These are phyloP conservation scores for Chamaea fasciata DNA, from an alignment of 2,113 vertebrate genomes.

Conservation along the genomic window DNA sequence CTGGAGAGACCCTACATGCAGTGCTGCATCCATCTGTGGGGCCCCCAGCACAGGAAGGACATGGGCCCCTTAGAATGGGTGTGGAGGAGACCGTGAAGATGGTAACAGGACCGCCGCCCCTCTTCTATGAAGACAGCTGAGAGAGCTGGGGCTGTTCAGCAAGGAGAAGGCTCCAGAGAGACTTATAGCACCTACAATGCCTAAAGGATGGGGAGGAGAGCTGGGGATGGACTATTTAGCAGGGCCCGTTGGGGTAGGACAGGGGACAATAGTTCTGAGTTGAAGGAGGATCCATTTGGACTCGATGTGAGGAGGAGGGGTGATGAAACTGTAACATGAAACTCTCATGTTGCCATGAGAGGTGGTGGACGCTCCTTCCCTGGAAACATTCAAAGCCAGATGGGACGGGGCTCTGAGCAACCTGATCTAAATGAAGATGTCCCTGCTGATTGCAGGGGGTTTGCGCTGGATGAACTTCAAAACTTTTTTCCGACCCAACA, in stretches of 20 bases:
- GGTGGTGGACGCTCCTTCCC: not conserved
- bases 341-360: not conserved
- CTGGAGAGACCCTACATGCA: not conserved
- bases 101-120: not conserved
- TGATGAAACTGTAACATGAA: not conserved
- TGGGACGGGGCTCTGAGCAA: not conserved
- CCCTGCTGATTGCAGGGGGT: too few relatives aligned
- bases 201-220: too few relatives aligned
- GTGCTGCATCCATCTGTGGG: not conserved
- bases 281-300: not conserved
- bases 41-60: not conserved
- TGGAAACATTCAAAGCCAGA: not conserved
- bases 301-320: not conserved
- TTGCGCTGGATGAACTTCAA: not conserved
- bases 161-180: not conserved
- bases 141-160: not conserved
- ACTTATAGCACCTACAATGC: fast-evolving
- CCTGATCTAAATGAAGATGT: not conserved
- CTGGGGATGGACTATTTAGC: too few relatives aligned
- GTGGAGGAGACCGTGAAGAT: not conserved
- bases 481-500: not conserved
- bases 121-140: not conserved
- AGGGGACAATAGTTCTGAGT: not conserved
- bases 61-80: too few relatives aligned
- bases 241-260: too few relatives aligned